Evolutionary conservation across 1,140 invertebrate genomes (phyloP), one percentile per base, ranked within the genome.

Genomic region (Panagrolaimus sp.): DNA sequence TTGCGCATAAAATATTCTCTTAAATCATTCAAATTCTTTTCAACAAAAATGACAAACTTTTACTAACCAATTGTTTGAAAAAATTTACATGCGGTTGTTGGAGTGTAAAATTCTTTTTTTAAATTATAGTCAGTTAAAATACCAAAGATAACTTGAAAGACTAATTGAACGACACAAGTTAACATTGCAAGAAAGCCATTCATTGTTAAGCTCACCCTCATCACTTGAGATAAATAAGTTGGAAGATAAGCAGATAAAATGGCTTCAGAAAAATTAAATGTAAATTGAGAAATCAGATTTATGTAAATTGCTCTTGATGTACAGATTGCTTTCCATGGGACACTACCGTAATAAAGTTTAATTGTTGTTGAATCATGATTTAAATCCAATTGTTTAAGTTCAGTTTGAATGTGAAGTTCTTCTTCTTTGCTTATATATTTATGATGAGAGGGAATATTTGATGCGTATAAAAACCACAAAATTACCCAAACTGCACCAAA

Each of bases 131-230:
- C 63, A 15, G 63, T 24, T 43, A 64, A 14, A 64, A 64, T 43
- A 14, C 63, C 63, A 64, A 64, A 64, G 43, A 64, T 64, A 38
- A 24, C 28, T 17, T 64, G 17, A 15, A 28, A 64, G 14, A 64
- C 28, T 43, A 64, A 43, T 43, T 64, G 63, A 9, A 28, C 43
- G 7, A 64, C 10, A 7, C 17, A 64, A 5, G 63, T 17, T 9
- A 64, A 15, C 28, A 64, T 43, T 0, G 43, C 43, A 43, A 43
- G 28, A 2, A 64, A 1, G 15, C 63, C 63, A 64, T 64, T 64
- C 17, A 24, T 17, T 12, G 15, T 64, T n/a, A 64, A 64, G 8
- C 17, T 17, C 1, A 64, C 28, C 5, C 28, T 17, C 43, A 64
- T 24, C 0, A 64, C 63, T 64, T 64, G 28, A 15, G 17, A 24